Evolutionary conservation across 2,797 vertebrate species (phyloP).

Genomic region (Falco novaeseelandiae): DNA sequence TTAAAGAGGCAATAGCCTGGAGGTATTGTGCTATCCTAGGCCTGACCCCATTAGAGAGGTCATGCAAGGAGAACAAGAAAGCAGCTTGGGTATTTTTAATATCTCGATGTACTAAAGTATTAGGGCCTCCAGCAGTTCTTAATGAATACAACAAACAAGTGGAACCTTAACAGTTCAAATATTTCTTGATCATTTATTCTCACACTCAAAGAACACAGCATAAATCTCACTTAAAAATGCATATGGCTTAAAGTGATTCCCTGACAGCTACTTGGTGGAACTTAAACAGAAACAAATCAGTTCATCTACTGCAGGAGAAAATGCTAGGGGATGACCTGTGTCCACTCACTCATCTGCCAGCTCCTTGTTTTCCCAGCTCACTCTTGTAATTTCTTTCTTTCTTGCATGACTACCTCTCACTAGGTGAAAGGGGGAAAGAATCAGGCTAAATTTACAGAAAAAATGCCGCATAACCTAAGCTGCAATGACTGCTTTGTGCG

Average conservation of each 20-base stretch:
- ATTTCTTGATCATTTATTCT: neutral
- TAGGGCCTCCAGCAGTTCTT: neutral
- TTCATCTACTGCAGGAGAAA: neutral
- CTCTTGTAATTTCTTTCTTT: neutral
- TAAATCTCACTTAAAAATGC: neutral
- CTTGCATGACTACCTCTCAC: neutral
- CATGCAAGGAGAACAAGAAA: slow-evolving; percentile 43
- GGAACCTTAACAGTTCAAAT: neutral
- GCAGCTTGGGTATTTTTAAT: neutral
- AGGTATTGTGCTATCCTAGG: slow-evolving; percentile 33
- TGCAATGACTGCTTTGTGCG: neutral
- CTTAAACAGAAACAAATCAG: neutral
- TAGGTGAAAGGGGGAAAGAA: neutral
- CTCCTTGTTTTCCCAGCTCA: neutral
- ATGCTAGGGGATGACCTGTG: neutral
- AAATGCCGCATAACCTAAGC: neutral
- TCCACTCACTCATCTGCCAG: neutral
- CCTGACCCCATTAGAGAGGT: slow-evolving; percentile 44
- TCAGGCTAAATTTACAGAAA: neutral
- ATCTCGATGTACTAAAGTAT: neutral
- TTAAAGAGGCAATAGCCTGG: slow-evolving; percentile 42
- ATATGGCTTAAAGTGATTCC: neutral
- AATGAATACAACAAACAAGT: neutral
- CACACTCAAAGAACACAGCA: neutral
- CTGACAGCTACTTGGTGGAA: neutral